Evolutionary conservation across 1,140 invertebrate genomes (phyloP).

Genomic region (Alviniconcha marisindica): DNA sequence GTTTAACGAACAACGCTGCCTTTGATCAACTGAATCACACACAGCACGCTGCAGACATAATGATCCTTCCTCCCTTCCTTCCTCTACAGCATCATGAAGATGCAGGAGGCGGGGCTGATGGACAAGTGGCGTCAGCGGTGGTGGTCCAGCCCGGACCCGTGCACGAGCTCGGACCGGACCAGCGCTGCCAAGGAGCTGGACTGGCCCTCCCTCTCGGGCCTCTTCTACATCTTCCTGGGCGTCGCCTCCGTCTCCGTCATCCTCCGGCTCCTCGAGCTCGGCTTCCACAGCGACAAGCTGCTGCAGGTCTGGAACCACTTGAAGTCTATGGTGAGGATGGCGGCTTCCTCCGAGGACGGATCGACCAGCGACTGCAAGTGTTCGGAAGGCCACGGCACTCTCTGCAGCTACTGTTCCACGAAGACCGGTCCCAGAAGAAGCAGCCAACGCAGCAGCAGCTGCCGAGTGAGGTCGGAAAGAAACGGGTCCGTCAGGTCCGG

Average conservation of each 20-base stretch:
- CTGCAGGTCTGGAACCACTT: conserved; percentile 17
- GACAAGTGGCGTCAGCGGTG: conserved; percentile 58
- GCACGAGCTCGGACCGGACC: conserved; percentile 37
- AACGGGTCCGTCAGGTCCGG: too few relatives aligned
- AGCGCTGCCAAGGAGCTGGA: conserved; percentile 51
- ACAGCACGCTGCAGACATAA: too few relatives aligned
- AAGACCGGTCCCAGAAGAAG: too few relatives aligned
- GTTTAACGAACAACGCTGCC: too few relatives aligned
- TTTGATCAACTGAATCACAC: too few relatives aligned
- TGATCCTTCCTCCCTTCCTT: too few relatives aligned
- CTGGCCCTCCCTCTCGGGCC: conserved; percentile 56
- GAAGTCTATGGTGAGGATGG: not conserved
- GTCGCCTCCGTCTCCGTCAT: conserved; percentile 48
- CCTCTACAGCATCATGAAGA: conserved; percentile 59
- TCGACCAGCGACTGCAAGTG: too few relatives aligned
- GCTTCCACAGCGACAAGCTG: not conserved
- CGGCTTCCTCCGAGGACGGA: not conserved
- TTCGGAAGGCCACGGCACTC: too few relatives aligned
- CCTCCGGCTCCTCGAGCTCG: conserved; percentile 38
- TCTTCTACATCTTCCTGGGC: conserved; percentile 55
- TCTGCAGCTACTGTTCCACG: too few relatives aligned
- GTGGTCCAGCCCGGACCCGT: conserved; percentile 55
- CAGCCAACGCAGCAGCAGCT: too few relatives aligned
- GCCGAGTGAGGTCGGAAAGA: too few relatives aligned
- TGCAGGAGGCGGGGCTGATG: conserved; percentile 64